Percentiles rank a stretch among this genome's conserved stretches.
These are phyloP conservation scores for Apocheima hispidaria DNA, from an alignment of 2,888 invertebrate genomes.

Conservation along the genomic window DNA sequence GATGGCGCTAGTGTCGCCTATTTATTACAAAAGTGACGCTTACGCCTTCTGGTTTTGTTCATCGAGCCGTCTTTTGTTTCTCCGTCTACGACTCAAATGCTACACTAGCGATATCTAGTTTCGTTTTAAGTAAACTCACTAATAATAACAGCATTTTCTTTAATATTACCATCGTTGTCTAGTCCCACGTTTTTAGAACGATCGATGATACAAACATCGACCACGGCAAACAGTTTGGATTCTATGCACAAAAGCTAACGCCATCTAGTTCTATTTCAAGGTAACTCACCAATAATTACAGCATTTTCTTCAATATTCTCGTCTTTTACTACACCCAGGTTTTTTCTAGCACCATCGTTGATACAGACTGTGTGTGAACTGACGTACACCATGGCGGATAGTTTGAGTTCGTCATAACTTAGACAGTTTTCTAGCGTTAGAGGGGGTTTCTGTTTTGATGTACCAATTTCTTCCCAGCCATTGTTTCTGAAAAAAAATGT, in stretches of 20 bases:
- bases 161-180: no score
- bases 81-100: no score
- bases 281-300: constrained; percentile 72
- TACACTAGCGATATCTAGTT: background rate
- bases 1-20: no score
- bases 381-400: constrained; percentile 86
- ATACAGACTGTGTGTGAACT: constrained; percentile 87
- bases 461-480: constrained; percentile 88
- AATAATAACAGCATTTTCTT: no score
- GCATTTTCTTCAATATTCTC: constrained; percentile 75
- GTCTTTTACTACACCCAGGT: constrained; percentile 77
- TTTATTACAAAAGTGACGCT: no score
- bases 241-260: no score
- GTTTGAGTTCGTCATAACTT: constrained; percentile 88
- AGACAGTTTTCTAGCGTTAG: constrained; percentile 83
- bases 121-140: background rate
- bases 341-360: constrained; percentile 85
- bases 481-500: constrained; percentile 61
- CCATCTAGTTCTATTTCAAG: constrained; percentile 12
- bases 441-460: constrained; percentile 80
- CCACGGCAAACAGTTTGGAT: no score
- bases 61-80: no score
- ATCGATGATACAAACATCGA: constrained; percentile 87
- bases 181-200: no score
- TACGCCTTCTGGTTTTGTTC: no score